Conservation (phyloP, 2,113 vertebrate species). For the Struthidea cinerea region DNA sequence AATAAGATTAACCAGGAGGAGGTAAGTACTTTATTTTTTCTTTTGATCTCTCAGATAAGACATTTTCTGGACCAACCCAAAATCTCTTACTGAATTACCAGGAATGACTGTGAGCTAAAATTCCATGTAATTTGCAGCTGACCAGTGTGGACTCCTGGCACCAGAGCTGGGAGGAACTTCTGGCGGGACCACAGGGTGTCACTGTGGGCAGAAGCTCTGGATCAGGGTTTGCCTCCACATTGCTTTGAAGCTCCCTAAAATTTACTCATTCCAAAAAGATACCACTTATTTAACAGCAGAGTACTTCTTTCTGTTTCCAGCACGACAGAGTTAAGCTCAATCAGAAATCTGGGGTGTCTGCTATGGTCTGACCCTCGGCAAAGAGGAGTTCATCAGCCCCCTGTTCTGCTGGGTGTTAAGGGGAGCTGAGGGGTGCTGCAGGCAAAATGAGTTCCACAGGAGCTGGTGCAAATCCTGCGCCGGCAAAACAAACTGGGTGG, state of each 20-base stretch:
- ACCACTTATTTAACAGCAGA: neutral
- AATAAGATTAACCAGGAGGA: neutral
- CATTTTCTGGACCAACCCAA: neutral
- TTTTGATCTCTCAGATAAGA: neutral
- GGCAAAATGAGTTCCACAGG: neutral
- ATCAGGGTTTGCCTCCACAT: neutral
- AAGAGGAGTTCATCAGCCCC: neutral
- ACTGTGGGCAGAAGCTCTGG: neutral
- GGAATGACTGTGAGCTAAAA: neutral
- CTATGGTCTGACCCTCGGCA: fast-evolving
- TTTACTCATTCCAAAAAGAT: neutral
- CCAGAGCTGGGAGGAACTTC: neutral
- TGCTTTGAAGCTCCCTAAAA: neutral
- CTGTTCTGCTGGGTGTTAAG: fast-evolving
- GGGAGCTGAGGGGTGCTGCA: neutral
- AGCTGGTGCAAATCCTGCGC: neutral
- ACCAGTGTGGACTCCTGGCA: neutral
- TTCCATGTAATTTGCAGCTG: neutral
- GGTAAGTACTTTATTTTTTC: neutral
- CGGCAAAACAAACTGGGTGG: neutral
- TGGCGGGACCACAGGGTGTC: neutral
- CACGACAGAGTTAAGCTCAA: neutral
- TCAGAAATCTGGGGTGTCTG: neutral
- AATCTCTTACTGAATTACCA: neutral
- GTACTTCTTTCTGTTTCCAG: neutral